Evolutionary conservation across 2,888 invertebrate species (phyloP).

Genomic region (Ariolimax columbianus): DNA sequence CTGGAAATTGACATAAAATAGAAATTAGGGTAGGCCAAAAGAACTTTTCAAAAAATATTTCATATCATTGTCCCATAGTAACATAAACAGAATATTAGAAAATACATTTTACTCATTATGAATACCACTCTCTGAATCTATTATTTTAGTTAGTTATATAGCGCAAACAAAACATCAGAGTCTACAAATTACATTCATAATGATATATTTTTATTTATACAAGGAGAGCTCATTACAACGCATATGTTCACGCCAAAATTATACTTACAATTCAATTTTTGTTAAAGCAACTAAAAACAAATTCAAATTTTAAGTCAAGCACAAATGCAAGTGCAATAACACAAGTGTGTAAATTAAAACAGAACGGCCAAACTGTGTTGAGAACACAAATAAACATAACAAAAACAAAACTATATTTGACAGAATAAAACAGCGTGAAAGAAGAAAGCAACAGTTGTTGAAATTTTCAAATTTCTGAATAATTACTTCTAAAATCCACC

Average conservation of each 20-base stretch:
- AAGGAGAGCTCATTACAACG: neutral
- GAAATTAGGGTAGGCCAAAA: neutral
- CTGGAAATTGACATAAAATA: conserved; percentile 63
- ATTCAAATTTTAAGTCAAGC: neutral
- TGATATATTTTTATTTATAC: neutral
- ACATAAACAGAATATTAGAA: neutral
- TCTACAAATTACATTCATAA: too few species aligned
- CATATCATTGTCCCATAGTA: neutral
- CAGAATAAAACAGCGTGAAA: neutral
- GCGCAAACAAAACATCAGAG: too few species aligned
- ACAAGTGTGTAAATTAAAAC: too few species aligned
- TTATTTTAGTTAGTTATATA: too few species aligned
- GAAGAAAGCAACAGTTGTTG: neutral
- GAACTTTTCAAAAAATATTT: neutral
- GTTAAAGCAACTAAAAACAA: neutral
- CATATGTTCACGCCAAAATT: neutral
- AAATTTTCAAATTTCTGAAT: neutral
- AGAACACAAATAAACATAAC: too few species aligned
- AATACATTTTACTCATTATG: neutral
- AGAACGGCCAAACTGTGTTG: too few species aligned
- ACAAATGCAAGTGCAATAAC: neutral
- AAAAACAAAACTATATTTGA: too few species aligned
- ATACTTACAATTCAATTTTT: too few species aligned
- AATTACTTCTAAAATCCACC: neutral
- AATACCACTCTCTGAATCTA: too few species aligned